Evolutionary conservation across 2,888 invertebrate genomes (phyloP).

Genomic region (Mantis religiosa): DNA sequence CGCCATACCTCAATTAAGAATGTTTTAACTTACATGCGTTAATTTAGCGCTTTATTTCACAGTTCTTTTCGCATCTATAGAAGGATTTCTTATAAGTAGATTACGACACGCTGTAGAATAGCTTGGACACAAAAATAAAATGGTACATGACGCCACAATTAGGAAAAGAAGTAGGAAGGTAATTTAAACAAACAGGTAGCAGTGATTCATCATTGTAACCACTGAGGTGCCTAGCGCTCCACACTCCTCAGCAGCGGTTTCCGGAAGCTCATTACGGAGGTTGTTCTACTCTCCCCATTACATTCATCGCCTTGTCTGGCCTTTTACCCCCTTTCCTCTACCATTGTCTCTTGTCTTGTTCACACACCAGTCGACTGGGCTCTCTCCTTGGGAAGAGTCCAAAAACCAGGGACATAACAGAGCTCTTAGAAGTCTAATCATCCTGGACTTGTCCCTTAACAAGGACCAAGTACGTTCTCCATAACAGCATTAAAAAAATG

Average conservation of each 20-base stretch:
- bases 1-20: too few species aligned
- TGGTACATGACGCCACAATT: neutral
- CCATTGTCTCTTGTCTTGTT: slow-evolving; percentile 7
- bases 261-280: neutral
- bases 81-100: too few species aligned
- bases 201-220: neutral
- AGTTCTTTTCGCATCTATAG: too few species aligned
- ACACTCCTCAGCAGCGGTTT: neutral
- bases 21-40: too few species aligned
- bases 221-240: neutral
- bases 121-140: neutral
- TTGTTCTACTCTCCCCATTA: neutral
- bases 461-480: too few species aligned
- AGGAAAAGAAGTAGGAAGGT: neutral
- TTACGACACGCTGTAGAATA: too few species aligned
- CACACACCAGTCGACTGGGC: neutral
- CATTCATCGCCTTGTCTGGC: neutral
- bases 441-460: too few species aligned
- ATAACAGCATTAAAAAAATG: too few species aligned
- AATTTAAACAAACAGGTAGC: neutral
- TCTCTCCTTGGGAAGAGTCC: neutral
- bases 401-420: neutral
- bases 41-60: too few species aligned
- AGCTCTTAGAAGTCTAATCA: neutral
- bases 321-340: neutral